Percentiles rank a stretch among this genome's conserved stretches.
Conservation (phyloP, 2,113 vertebrate species). For the Haemorhous mexicanus region DNA sequence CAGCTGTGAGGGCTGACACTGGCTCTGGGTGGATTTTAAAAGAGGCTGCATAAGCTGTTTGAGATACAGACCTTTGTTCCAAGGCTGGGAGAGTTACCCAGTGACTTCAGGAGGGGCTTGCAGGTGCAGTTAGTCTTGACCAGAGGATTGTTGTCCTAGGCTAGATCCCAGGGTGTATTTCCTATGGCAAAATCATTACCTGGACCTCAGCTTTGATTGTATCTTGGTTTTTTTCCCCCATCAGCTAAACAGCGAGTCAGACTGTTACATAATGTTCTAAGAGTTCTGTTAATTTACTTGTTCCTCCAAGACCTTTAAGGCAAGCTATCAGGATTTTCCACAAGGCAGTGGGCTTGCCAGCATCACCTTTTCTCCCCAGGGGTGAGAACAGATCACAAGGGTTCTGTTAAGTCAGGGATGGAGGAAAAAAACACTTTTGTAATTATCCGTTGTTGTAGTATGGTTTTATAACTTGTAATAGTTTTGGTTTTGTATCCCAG, state of each 20-base stretch:
- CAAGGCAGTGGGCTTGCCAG: background rate
- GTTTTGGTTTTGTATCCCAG: too few species aligned
- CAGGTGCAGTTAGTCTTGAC: background rate
- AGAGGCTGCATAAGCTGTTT: background rate
- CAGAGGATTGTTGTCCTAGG: background rate
- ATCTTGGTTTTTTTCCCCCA: accelerated
- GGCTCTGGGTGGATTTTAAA: background rate
- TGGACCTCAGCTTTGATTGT: background rate
- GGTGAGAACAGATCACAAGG: background rate
- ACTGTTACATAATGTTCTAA: background rate
- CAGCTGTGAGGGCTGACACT: background rate
- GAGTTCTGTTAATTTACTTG: background rate
- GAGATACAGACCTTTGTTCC: background rate
- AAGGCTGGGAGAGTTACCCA: background rate
- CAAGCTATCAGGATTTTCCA: background rate
- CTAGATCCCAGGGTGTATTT: background rate
- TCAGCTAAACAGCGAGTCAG: background rate
- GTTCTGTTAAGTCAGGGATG: background rate
- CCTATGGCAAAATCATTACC: background rate
- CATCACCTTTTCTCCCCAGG: accelerated
- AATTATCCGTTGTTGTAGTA: too few species aligned
- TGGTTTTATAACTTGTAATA: too few species aligned
- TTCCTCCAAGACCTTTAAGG: background rate
- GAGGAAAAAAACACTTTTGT: background rate
- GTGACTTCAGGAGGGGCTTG: background rate